A percentile compares a stretch with the other conserved stretches of the same genome.
phyloP scores from a whole-genome alignment of 37 sponge, comb jelly and placozoan genomes.

The Cladorhizidae sp. region DNA sequence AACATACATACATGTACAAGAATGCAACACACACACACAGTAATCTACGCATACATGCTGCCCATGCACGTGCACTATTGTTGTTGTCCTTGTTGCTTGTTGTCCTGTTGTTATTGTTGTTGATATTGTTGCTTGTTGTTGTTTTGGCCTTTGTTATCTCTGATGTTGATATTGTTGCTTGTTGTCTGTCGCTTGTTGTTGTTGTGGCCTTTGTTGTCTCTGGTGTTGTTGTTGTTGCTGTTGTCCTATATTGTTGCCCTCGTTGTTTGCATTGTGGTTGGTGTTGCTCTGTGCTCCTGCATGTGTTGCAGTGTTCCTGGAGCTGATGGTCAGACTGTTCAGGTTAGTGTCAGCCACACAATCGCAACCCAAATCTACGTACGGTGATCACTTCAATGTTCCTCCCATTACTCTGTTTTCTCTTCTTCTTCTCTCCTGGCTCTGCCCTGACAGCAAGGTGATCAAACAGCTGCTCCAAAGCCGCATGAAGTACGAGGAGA shows the following conservation, averaged over 20 bases:
- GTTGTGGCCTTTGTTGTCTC: neutral
- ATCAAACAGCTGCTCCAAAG: constrained; percentile 42
- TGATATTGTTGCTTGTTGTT: neutral
- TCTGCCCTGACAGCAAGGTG: constrained; percentile 13
- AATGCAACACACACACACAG: no score
- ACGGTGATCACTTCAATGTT: no score
- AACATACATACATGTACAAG: no score
- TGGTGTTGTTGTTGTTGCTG: neutral
- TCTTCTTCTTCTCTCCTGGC: neutral
- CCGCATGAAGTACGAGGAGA: constrained; percentile 44
- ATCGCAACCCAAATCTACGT: neutral
- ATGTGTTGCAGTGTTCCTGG: constrained; percentile 60
- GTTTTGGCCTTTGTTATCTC: no score
- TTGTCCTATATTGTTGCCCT: neutral
- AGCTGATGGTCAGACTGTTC: constrained; percentile 62
- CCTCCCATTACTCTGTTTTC: neutral
- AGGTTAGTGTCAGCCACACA: constrained; percentile 12
- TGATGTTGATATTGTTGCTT: neutral
- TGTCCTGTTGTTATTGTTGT: neutral
- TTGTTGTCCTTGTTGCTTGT: neutral
- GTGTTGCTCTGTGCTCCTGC: no score
- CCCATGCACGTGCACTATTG: neutral
- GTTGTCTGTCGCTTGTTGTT: neutral
- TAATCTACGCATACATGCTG: no score
- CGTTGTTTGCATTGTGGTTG: neutral